Evolutionary conservation across 2,113 vertebrate genomes (phyloP).

Genomic region (Sus scrofa): DNA sequence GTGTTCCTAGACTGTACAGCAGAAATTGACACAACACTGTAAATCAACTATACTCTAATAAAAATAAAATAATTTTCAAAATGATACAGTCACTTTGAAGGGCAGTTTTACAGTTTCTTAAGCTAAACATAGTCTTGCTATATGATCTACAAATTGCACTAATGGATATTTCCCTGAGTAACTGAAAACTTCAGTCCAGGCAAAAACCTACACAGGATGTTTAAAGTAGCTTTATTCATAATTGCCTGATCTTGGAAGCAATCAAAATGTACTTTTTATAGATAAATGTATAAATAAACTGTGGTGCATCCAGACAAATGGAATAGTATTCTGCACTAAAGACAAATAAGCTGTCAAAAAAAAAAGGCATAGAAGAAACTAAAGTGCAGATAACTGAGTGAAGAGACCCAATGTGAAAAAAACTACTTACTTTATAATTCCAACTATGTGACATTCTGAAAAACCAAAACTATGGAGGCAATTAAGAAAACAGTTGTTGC

Average conservation of each 20-base stretch:
- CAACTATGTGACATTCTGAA: background rate
- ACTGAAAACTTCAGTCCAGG: background rate
- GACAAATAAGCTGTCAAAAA: background rate
- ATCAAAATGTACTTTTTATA: background rate
- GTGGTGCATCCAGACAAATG: background rate
- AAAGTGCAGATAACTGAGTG: background rate
- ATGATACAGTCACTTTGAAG: background rate
- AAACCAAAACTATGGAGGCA: background rate
- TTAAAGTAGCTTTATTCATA: background rate
- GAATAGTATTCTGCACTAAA: background rate
- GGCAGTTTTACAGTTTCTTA: background rate
- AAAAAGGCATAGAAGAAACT: background rate
- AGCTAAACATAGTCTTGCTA: background rate
- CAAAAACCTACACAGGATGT: background rate
- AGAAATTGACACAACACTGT: too few species aligned
- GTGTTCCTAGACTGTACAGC: too few species aligned
- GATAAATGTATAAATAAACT: background rate
- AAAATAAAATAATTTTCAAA: background rate
- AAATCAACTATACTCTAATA: too few species aligned
- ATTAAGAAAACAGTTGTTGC: background rate
- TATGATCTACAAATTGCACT: background rate
- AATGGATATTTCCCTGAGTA: background rate
- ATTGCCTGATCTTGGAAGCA: background rate
- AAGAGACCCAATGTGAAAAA: background rate
- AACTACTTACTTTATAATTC: background rate